Conservation (phyloP, 2,113 vertebrate species). For the Zosterops lateralis region DNA sequence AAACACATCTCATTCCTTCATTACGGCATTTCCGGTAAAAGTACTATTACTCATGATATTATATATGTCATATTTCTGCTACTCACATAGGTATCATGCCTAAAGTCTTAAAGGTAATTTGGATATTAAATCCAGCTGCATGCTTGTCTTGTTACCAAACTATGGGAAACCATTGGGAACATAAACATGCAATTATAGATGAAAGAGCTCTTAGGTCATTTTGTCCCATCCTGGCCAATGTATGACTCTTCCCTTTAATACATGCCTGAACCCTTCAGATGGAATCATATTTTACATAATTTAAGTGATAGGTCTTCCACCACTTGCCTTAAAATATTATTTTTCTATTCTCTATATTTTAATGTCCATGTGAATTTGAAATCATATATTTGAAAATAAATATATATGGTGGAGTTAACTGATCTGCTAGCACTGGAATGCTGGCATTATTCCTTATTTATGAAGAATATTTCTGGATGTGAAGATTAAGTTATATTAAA, state of each 20-base stretch:
- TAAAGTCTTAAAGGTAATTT: neutral
- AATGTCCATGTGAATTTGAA: neutral
- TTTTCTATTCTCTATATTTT: neutral
- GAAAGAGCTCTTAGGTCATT: neutral
- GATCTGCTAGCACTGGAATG: neutral
- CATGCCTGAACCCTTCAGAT: neutral
- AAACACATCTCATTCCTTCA: neutral
- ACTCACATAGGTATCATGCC: neutral
- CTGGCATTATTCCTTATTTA: neutral
- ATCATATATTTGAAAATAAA: neutral
- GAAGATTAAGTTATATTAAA: neutral
- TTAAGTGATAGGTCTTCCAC: neutral
- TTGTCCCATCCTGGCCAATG: neutral
- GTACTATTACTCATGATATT: neutral
- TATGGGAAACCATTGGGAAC: neutral
- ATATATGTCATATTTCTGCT: neutral
- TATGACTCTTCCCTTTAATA: neutral
- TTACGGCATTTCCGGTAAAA: neutral
- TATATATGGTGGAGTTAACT: neutral
- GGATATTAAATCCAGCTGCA: neutral
- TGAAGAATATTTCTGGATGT: neutral
- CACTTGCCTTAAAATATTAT: neutral
- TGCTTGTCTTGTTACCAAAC: neutral
- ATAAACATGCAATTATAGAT: constrained; percentile 1
- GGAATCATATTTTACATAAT: neutral